Conservation (phyloP, 2,113 vertebrate genomes). For the Hydrochoerus hydrochaeris region DNA sequence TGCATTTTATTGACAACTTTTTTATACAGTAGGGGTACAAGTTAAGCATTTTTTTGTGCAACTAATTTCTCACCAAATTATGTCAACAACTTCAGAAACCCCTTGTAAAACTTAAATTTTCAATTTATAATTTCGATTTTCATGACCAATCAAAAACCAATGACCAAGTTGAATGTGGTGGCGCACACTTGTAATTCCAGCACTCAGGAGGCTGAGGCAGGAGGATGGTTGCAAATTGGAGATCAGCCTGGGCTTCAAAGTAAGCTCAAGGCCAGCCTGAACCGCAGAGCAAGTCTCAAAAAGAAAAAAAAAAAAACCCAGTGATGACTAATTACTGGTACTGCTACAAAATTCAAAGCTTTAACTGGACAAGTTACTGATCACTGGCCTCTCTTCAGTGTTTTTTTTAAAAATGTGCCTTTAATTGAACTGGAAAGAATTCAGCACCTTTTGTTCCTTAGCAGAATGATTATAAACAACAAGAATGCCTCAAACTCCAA, state of each 20-base stretch:
- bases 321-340: not conserved
- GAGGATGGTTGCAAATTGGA: too few relatives aligned
- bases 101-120: conserved; percentile 11
- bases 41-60: not conserved
- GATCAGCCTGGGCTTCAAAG: too few relatives aligned
- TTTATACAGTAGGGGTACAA: not conserved
- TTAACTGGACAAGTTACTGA: not conserved
- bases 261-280: too few relatives aligned
- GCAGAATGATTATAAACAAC: not conserved
- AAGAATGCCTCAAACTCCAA: not conserved
- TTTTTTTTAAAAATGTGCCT: not conserved
- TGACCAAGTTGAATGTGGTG: not conserved
- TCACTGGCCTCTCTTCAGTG: not conserved
- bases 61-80: not conserved
- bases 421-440: not conserved
- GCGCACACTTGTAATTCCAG: too few relatives aligned
- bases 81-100: conserved; percentile 35
- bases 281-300: too few relatives aligned
- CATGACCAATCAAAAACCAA: conserved; percentile 31
- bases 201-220: too few relatives aligned
- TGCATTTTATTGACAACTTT: conserved; percentile 18
- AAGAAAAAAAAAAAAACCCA: too few relatives aligned
- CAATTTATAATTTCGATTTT: conserved; percentile 36
- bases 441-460: not conserved
- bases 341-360: not conserved